Conservation (phyloP, 1,140 invertebrate species). For the Drosophila burlai region DNA sequence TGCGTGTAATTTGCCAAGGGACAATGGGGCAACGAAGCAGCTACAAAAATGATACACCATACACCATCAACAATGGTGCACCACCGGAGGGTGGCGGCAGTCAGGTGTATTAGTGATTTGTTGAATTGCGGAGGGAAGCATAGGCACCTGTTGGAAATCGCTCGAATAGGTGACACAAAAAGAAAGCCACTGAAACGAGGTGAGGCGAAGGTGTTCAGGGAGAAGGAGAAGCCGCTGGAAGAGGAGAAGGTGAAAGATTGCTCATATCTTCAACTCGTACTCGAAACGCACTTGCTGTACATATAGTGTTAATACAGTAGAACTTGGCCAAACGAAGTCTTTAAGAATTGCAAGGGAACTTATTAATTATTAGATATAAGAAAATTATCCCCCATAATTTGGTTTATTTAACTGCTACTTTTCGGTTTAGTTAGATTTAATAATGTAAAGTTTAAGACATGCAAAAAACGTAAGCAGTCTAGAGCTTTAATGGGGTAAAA, state of each 20-base stretch:
- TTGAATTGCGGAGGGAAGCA: constrained; percentile 9
- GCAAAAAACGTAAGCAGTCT: too few relatives aligned
- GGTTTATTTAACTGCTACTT: too few relatives aligned
- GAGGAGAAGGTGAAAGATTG: constrained; percentile 16
- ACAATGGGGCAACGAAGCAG: constrained; percentile 29
- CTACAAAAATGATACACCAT: constrained; percentile 13
- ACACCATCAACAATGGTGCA: constrained; percentile 30
- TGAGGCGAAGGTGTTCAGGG: constrained; percentile 5
- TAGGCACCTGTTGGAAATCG: constrained; percentile 70
- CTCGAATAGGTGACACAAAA: constrained; percentile 73
- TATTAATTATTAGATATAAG: too few relatives aligned
- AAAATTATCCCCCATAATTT: too few relatives aligned
- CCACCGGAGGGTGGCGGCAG: constrained; percentile 32
- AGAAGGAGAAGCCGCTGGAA: neutral
- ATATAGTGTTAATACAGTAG: constrained; percentile 5
- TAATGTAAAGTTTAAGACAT: too few relatives aligned
- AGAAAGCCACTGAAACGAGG: constrained; percentile 67
- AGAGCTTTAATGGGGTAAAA: neutral
- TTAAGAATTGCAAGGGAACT: neutral
- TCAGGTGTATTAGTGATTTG: constrained; percentile 27
- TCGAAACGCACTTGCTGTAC: constrained; percentile 59
- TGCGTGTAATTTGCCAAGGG: constrained; percentile 73
- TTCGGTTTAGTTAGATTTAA: too few relatives aligned
- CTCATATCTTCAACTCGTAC: constrained; percentile 53
- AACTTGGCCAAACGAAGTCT: too few relatives aligned